Base-by-base conservation (phyloP, 35 echinoderm and acorn worm species). In the Diadema setosum region DNA sequence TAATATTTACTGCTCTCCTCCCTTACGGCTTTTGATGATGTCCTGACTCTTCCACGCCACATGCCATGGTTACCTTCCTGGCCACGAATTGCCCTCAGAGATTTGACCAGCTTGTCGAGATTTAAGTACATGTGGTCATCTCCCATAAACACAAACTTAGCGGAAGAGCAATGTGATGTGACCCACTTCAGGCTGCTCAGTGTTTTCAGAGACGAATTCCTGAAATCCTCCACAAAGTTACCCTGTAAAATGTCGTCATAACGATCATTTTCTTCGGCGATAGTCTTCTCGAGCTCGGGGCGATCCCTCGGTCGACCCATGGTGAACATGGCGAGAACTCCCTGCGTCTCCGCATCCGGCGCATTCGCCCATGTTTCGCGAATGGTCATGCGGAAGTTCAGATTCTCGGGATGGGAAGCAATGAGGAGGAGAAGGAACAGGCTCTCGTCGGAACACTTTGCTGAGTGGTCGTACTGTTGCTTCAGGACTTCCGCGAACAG, bases 181-280 rank as follows among this genome's bases (percentile, higher is more conserved):
- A 87, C 89, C 83, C 87, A 97, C 27, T 88, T 88, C 21, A 93
- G 36, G 4, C 95, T 91, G 24, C 86, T 80, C 15, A 97, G 81
- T 56, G 84, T 59, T 83, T 91, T 93, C 3, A 93, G 27, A 7
- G 95, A 90, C 4, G 60, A 30, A 80, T 97, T 97, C 14, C 87
- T 33, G 42, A 89, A 64, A 75, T 59, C 82, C 11, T 97, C 91
- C 3, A 60, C 34, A 65, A 97, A 97, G 35, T 91, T 87, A 14
- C 95, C 95, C 65, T 90, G 83, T 29, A 93, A 76, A 70, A 97
- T 93, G 45, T 97, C 95, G 36, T 93, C 91, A 56, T 97, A 82
- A 15, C 87, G 25, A 26, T 90, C 89, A 41, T 97, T 93, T 65
- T 97, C 95, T 55, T 90, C 89, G 43, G 84, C 84, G 17, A 97